phyloP scores from a whole-genome alignment of 2,888 invertebrate species.

The Tipula unca region DNA sequence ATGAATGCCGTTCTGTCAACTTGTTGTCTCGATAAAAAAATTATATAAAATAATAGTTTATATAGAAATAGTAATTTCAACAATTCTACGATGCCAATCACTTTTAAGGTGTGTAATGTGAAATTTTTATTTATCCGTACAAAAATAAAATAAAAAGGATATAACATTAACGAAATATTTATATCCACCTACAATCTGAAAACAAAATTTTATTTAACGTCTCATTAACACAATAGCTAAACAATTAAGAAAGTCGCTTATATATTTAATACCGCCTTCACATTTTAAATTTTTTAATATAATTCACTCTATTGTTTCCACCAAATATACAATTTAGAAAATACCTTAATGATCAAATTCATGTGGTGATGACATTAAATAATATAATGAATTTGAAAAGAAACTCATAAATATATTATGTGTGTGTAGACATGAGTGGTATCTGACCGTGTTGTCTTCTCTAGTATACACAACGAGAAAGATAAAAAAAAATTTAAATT shows the following conservation, averaged over 20 bases:
- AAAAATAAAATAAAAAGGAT: background rate
- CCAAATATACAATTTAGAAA: background rate
- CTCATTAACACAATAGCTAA: background rate
- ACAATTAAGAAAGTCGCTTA: background rate
- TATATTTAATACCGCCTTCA: background rate
- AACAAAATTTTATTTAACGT: background rate
- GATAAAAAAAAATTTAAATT: background rate
- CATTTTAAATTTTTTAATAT: background rate
- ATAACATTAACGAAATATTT: background rate
- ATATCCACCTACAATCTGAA: background rate
- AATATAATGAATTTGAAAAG: background rate
- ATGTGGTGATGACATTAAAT: background rate
- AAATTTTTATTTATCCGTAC: background rate
- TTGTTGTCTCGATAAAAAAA: slow-evolving; percentile 9
- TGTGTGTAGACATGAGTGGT: background rate
- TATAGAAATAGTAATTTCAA: background rate
- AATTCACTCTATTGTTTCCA: background rate
- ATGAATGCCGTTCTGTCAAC: slow-evolving; percentile 19
- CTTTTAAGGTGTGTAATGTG: background rate
- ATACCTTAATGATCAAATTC: slow-evolving; percentile 2
- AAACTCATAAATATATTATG: background rate
- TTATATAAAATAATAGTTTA: background rate
- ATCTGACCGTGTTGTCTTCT: background rate
- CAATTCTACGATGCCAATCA: slow-evolving; percentile 8
- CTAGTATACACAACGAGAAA: background rate